Conservation (phyloP, 2,113 vertebrate genomes). For the Crotalus helleri region DNA sequence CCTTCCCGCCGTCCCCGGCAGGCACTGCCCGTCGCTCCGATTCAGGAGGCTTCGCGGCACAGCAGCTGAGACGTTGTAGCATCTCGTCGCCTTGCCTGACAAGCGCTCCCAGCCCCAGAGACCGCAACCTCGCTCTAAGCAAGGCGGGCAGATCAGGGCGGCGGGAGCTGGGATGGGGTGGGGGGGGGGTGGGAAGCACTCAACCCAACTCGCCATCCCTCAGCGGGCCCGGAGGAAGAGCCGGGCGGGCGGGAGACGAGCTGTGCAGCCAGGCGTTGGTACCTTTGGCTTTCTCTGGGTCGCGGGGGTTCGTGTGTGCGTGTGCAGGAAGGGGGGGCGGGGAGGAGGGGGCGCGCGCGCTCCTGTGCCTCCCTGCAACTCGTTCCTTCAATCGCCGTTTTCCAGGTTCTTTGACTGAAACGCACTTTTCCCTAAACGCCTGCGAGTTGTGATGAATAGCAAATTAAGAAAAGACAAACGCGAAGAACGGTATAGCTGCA, state of each 20-base stretch:
- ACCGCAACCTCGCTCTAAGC: neutral
- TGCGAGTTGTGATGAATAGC: neutral
- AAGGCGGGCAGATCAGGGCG: neutral
- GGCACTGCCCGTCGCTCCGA: neutral
- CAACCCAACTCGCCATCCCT: accelerated
- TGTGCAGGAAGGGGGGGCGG: neutral
- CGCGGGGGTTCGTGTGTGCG: neutral
- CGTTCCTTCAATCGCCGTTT: neutral
- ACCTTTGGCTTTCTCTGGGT: neutral
- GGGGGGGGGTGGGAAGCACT: neutral
- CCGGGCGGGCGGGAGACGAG: neutral
- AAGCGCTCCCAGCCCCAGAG: neutral
- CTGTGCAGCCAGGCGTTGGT: neutral
- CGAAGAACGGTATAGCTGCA: neutral
- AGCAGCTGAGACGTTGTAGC: accelerated
- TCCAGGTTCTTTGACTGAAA: neutral
- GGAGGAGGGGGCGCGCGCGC: neutral
- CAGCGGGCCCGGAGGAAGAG: accelerated
- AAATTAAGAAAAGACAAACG: neutral
- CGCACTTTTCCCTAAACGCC: neutral
- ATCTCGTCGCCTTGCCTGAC: neutral
- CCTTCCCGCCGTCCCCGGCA: too few species aligned
- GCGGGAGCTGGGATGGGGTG: accelerated
- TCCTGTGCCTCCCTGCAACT: neutral
- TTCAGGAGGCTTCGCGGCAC: neutral